Evolutionary conservation across 2,797 vertebrate species (phyloP).

Genomic region (Sternotherus odoratus): DNA sequence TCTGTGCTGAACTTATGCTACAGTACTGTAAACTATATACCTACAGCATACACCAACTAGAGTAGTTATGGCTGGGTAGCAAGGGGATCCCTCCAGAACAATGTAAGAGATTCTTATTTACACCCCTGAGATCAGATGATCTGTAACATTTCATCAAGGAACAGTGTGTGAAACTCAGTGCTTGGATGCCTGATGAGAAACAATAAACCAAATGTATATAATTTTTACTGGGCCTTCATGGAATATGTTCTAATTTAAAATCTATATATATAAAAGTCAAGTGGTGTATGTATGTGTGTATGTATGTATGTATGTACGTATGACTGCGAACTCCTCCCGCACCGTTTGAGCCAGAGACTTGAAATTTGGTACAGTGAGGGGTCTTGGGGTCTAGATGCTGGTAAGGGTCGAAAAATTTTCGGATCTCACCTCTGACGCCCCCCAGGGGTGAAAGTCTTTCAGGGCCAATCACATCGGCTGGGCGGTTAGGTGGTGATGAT

Average conservation of each 20-base stretch:
- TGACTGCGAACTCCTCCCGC: too few species aligned
- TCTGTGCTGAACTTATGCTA: rapidly evolving
- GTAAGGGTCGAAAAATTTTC: too few species aligned
- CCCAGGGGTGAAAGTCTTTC: too few species aligned
- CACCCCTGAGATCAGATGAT: background rate
- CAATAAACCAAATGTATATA: background rate
- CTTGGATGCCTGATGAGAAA: background rate
- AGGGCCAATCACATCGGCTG: too few species aligned
- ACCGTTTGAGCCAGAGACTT: too few species aligned
- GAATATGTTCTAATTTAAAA: background rate
- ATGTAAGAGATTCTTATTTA: background rate
- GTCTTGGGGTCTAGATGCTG: too few species aligned
- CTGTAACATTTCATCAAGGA: background rate
- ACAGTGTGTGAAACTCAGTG: background rate
- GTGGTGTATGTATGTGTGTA: too few species aligned
- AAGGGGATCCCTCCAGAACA: background rate
- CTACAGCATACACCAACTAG: background rate
- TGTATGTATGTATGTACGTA: too few species aligned
- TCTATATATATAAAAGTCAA: too few species aligned
- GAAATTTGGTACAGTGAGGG: too few species aligned
- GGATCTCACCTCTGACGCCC: too few species aligned
- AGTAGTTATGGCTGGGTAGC: background rate
- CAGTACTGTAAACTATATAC: background rate
- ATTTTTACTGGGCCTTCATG: background rate
- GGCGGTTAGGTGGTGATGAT: too few species aligned